Conservation (phyloP, 2,797 vertebrate species). For the Botia kubotai region DNA sequence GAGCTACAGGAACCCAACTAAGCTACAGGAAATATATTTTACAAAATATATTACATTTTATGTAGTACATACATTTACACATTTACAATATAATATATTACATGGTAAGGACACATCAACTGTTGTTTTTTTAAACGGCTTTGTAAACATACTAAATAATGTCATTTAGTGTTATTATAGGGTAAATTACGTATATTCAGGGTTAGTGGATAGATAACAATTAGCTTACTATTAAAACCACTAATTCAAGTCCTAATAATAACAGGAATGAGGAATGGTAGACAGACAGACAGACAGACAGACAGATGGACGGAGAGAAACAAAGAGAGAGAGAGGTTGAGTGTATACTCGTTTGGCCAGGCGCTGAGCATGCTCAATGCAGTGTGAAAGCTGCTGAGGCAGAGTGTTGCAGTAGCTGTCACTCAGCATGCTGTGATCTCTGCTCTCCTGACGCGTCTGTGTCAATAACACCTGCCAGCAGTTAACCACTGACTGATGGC, state of each 20-base stretch:
- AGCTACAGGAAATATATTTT: too few species aligned
- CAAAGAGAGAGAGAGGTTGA: constrained; percentile 9
- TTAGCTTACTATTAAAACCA: too few species aligned
- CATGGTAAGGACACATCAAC: background rate
- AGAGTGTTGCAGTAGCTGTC: constrained; percentile 73
- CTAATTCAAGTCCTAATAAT: background rate
- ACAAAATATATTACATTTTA: too few species aligned
- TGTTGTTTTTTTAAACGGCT: background rate
- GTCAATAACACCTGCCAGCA: constrained; percentile 75
- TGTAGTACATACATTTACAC: too few species aligned
- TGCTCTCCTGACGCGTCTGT: constrained; percentile 78
- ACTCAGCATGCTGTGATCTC: constrained; percentile 73
- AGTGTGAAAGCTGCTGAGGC: constrained; percentile 74
- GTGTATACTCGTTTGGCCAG: constrained; percentile 76
- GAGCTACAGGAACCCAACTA: too few species aligned
- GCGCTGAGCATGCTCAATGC: constrained; percentile 77
- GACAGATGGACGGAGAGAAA: background rate
- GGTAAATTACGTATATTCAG: too few species aligned
- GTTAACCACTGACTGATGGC: constrained; percentile 70
- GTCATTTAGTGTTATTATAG: too few species aligned
- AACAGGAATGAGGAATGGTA: background rate
- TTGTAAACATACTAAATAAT: background rate
- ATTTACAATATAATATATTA: background rate
- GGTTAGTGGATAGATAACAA: background rate
- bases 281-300: background rate